A percentile compares a stretch with the other conserved stretches of the same genome.
phyloP scores from a whole-genome alignment of 2,113 vertebrate species.

The Hirundichthys speculiger region DNA sequence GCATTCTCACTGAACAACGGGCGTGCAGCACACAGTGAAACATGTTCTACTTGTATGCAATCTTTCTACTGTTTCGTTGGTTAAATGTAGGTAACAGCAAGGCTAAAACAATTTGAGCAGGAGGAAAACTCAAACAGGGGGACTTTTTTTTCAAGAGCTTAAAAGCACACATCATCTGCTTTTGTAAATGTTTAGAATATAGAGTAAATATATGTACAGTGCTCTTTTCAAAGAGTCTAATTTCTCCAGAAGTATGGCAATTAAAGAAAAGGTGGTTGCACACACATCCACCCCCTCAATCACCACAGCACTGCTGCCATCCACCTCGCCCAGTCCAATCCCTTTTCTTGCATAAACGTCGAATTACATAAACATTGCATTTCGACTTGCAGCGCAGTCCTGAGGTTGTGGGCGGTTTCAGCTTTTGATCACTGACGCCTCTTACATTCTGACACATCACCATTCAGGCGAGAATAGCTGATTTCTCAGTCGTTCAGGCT shows the following conservation, averaged over 20 bases:
- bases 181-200: slow-evolving; percentile 60
- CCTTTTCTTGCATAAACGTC: slow-evolving; percentile 71
- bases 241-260: slow-evolving; percentile 56
- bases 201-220: slow-evolving; percentile 52
- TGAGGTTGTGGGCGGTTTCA: slow-evolving; percentile 71
- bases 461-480: slow-evolving; percentile 74
- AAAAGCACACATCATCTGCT: slow-evolving; percentile 47
- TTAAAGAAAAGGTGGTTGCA: slow-evolving; percentile 56
- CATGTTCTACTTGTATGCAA: neutral
- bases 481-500: slow-evolving; percentile 63
- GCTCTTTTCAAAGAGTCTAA: slow-evolving; percentile 36
- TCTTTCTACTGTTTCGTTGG: neutral
- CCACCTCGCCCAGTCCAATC: slow-evolving; percentile 41
- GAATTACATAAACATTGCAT: slow-evolving; percentile 72
- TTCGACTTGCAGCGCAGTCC: slow-evolving; percentile 53
- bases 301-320: slow-evolving; percentile 25
- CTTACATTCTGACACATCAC: slow-evolving; percentile 74
- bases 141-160: slow-evolving; percentile 2
- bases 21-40: slow-evolving; percentile 1
- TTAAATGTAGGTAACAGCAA: neutral
- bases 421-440: slow-evolving; percentile 73
- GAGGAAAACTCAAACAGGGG: neutral
- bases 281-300: slow-evolving; percentile 36
- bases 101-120: slow-evolving; percentile 1
- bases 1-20: slow-evolving; percentile 26